Conservation (phyloP, 2,888 invertebrate genomes). For the Ochlodes sylvanus region DNA sequence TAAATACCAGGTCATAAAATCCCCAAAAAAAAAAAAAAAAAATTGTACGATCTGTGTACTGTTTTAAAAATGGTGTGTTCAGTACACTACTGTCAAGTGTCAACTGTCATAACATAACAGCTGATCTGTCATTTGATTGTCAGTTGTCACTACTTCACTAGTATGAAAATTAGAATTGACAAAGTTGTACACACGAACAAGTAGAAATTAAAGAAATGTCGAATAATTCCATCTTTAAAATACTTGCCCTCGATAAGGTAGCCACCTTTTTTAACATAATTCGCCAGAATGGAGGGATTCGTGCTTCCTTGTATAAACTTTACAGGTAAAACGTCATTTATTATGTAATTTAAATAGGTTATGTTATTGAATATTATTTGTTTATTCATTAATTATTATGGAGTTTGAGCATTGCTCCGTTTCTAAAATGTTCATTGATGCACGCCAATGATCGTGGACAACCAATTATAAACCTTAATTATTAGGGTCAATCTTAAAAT, state of each 20-base stretch:
- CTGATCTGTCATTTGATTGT: no score
- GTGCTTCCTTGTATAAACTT: slow-evolving; percentile 87
- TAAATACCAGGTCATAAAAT: no score
- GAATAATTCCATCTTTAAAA: slow-evolving; percentile 83
- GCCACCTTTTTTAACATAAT: slow-evolving; percentile 87
- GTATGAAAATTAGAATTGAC: neutral
- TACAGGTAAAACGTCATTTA: slow-evolving; percentile 86
- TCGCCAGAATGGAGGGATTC: slow-evolving; percentile 90
- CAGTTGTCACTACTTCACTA: no score
- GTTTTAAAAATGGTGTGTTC: no score
- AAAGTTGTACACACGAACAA: neutral
- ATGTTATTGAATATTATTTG: slow-evolving; percentile 44
- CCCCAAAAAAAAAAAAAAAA: no score
- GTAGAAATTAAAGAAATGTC: slow-evolving; percentile 53
- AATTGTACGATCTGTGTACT: no score
- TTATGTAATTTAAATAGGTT: slow-evolving; percentile 74
- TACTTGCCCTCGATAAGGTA: slow-evolving; percentile 90
- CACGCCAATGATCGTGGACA: no score
- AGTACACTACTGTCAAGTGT: no score
- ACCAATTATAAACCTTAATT: no score
- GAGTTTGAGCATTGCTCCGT: neutral
- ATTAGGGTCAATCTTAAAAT: no score
- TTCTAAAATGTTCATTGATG: neutral
- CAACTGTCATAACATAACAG: no score
- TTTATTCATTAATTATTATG: neutral